Base-by-base conservation (phyloP, 1,140 invertebrate species). In the Pogonognathellus flavescens region DNA sequence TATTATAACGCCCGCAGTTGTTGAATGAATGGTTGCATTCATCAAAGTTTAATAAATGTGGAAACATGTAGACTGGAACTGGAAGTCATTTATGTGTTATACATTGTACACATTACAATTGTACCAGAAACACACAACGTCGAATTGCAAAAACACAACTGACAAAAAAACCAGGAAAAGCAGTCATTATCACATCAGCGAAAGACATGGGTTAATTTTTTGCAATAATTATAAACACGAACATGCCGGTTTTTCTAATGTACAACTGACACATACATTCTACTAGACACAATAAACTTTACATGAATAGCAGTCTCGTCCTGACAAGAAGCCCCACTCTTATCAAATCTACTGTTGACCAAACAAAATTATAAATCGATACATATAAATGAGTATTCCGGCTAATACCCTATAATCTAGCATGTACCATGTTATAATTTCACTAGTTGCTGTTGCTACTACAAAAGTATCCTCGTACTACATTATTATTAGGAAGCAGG, bases 221-320 rank as follows among this genome's bases (percentile, higher is more conserved):
- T 81, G 50, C 80, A 55, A 81, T 55, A 81, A 81, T 81, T 81
- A 81, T 57, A 18, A 20, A 81, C 80, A 81, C 80, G 80, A 81
- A 81, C 80, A 55, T 81, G 50, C 10, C 53, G 22, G 20, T 31
- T 31, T 66, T 66, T 66, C 20, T 66, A 11, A 41, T 41, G 31
- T 41, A 41, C 31, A 41, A 41, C 31, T 41, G 31, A 41, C 31
- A 41, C 31, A 62, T 20, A 66, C 25, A 25, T 25, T n/a, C 22
- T 66, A 66, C 25, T 13, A 66, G 31, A 6, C 1, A 66, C 14
- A 66, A 66, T 25, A 66, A 0, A 25, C 62, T 13, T 66, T 14
- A 20, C 22, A 25, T 25, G 62, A 25, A 25, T 66, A 41, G 31
- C 31, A 41, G 31, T 41, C 31, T 41, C 31, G 31, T 41, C 31